A percentile compares a stretch with the other conserved stretches of the same genome.
phyloP scores from a whole-genome alignment of 2,113 vertebrate species.

The Neogobius melanostomus region DNA sequence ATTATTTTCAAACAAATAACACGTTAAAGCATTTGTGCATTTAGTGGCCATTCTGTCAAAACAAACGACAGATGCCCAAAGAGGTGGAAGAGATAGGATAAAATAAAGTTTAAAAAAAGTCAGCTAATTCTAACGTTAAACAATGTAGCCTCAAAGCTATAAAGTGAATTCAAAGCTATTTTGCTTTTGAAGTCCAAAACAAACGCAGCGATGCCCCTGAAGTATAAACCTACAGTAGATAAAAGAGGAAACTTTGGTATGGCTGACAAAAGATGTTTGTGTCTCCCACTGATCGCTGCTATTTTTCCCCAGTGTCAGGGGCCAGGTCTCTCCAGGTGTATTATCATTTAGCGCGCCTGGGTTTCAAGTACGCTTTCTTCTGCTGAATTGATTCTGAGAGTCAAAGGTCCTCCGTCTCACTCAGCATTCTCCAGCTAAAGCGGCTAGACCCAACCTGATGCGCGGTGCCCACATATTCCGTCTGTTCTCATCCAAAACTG shows the following conservation, averaged over 20 bases:
- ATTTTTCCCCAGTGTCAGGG: slow-evolving; percentile 67
- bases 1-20: background rate
- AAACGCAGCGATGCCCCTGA: slow-evolving; percentile 39
- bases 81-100: background rate
- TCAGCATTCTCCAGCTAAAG: slow-evolving; percentile 56
- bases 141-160: background rate
- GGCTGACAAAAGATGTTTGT: slow-evolving; percentile 62
- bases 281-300: slow-evolving; percentile 55
- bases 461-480: slow-evolving; percentile 67
- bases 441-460: slow-evolving; percentile 57
- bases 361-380: slow-evolving; percentile 38
- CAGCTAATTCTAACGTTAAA: background rate
- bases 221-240: slow-evolving; percentile 53
- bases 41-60: background rate
- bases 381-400: slow-evolving; percentile 69
- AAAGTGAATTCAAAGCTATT: slow-evolving; percentile 22
- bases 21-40: too few relatives aligned
- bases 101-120: background rate
- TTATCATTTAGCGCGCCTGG: slow-evolving; percentile 66
- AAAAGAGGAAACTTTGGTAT: slow-evolving; percentile 55
- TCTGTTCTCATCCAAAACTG: slow-evolving; percentile 65
- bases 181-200: slow-evolving; percentile 34
- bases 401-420: slow-evolving; percentile 64
- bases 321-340: slow-evolving; percentile 69
- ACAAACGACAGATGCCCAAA: background rate